Percentiles rank a stretch among this genome's conserved stretches.
These are phyloP conservation scores for Mellivora capensis DNA, from an alignment of 2,113 vertebrate species.

Conservation along the genomic window DNA sequence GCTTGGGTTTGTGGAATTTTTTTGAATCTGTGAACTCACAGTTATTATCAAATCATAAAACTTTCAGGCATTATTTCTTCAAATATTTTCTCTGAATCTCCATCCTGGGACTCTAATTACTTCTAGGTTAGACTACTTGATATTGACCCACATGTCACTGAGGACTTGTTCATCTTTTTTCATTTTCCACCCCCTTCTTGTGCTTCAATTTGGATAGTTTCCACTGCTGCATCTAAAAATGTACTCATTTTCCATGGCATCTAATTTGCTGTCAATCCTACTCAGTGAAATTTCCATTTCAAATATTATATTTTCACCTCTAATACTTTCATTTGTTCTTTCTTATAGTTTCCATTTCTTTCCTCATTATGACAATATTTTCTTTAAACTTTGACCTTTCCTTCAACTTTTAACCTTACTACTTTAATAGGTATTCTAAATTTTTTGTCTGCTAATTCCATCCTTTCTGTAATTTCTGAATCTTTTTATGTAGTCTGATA, in stretches of 20 bases:
- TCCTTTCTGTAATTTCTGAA: neutral
- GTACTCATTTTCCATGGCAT: neutral
- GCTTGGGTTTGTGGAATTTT: neutral
- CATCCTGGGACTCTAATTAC: neutral
- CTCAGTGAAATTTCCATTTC: neutral
- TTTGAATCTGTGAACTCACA: neutral
- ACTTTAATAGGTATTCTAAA: neutral
- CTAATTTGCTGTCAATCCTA: neutral
- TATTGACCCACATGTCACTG: neutral
- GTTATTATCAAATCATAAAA: neutral
- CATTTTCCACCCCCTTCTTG: neutral
- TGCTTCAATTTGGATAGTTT: neutral
- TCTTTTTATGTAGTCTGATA: neutral
- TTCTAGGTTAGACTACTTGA: neutral
- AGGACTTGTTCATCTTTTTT: neutral
- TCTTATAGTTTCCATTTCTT: neutral
- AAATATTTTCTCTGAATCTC: neutral
- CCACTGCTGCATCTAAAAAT: neutral
- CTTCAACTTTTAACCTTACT: neutral
- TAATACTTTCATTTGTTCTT: neutral
- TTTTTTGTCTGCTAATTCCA: neutral
- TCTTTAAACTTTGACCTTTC: neutral
- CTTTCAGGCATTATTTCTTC: neutral
- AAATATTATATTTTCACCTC: neutral
- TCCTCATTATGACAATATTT: neutral